Base-by-base conservation (phyloP, 2,797 vertebrate genomes). In the Danio kyathit region DNA sequence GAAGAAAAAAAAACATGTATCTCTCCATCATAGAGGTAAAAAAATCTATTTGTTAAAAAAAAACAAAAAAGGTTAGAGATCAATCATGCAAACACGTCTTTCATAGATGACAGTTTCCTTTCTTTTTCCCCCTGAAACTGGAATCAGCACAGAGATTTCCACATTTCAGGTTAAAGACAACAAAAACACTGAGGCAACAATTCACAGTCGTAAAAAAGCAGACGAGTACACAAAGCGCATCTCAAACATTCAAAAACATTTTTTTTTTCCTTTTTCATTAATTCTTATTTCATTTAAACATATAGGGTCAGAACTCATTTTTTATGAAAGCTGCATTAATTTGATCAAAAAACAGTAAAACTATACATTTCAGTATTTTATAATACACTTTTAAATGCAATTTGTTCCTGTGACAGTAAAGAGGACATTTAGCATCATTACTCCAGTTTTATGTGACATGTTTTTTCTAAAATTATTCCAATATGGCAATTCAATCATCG, bases 31-130 rank as follows among this genome's bases (percentile, higher is more conserved):
- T 38, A 61, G 52, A 12, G 49, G 49, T 65, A 13, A 72, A 43
- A 52, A 54, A 72, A 51, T 16, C 19, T 56, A 14, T 40, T 65
- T 48, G 59, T 71, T 75, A 70, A 54, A 52, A 82, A 29, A 74
- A 66, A 51, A n/a, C n/a, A n/a, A n/a, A n/a, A n/a, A n/a, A n/a
- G n/a, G 69, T 86, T 87, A 85, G 74, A 66, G 57, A 81, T 80
- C 44, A 74, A 64, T 64, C 89, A 89, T 86, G 85, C 88, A 79
- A 82, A 87, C 77, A 80, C 61, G 52, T 80, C 12, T 75, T 11
- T 84, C 87, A 64, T 82, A 86, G 87, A 90, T 91, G 90, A 92
- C 88, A 90, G 91, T 90, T 94, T 92, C 90, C 86, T 67, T 89
- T 86, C 65, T 80, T 70, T 73, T 41, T 72, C 73, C 70, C 67